phyloP scores from a whole-genome alignment of 2,797 vertebrate genomes.

The Knipowitschia caucasica region DNA sequence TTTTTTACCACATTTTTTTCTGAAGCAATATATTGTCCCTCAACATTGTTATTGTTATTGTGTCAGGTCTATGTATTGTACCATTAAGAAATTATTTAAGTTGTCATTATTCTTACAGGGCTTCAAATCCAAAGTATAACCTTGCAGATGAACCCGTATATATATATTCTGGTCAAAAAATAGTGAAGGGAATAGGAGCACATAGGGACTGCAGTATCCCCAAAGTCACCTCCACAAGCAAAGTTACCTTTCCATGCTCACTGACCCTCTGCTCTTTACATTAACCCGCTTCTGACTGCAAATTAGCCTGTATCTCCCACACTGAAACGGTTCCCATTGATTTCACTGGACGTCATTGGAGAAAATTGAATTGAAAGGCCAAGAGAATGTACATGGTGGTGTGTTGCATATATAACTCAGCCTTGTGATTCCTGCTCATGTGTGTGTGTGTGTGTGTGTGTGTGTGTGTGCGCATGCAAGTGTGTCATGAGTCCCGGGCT shows the following conservation, averaged over 20 bases:
- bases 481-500: background rate
- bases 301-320: conserved; percentile 55
- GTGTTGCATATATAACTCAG: conserved; percentile 28
- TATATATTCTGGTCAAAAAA: too few species aligned
- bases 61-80: too few species aligned
- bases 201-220: conserved; percentile 39
- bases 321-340: conserved; percentile 53
- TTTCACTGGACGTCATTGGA: conserved; percentile 47
- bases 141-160: conserved; percentile 14
- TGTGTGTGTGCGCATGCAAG: too few species aligned
- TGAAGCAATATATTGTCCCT: too few species aligned
- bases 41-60: too few species aligned
- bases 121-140: too few species aligned
- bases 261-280: conserved; percentile 60
- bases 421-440: background rate
- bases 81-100: too few species aligned
- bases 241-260: conserved; percentile 62
- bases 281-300: conserved; percentile 51
- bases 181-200: conserved; percentile 52
- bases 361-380: conserved; percentile 50
- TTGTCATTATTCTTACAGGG: too few species aligned
- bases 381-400: conserved; percentile 45
- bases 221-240: conserved; percentile 44
- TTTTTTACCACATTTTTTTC: too few species aligned
- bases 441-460: too few species aligned